Percentiles rank a stretch among this genome's conserved stretches.
These are phyloP conservation scores for Chamaea fasciata DNA, from an alignment of 2,113 vertebrate species.

Conservation along the genomic window DNA sequence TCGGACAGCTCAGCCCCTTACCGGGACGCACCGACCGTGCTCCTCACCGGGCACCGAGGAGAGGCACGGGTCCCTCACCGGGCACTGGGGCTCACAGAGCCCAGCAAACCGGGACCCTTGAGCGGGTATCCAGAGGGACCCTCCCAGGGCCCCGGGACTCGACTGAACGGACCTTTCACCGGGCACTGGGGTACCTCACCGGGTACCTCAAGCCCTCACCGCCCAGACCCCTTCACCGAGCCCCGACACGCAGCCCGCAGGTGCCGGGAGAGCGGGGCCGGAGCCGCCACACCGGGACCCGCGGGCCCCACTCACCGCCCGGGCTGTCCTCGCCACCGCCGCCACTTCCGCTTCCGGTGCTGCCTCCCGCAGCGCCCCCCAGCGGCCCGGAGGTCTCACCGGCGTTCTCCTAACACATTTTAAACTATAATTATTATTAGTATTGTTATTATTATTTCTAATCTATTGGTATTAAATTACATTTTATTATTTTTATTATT, in stretches of 20 bases:
- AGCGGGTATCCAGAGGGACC: too few species aligned
- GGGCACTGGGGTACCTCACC: not conserved
- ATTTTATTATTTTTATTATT: too few species aligned
- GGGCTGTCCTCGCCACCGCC: not conserved
- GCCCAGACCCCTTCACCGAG: not conserved
- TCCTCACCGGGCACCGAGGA: too few species aligned
- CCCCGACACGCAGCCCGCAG: not conserved
- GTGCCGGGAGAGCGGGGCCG: not conserved
- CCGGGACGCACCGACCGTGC: not conserved
- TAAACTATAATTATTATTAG: too few species aligned
- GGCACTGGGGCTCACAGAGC: not conserved
- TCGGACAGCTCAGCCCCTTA: not conserved
- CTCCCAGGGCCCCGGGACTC: not conserved
- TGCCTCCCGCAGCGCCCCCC: not conserved
- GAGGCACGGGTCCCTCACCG: not conserved
- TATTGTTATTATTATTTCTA: too few species aligned
- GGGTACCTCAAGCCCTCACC: too few species aligned
- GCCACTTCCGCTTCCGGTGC: not conserved
- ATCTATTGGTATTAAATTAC: too few species aligned
- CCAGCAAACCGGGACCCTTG: not conserved
- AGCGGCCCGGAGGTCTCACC: not conserved
- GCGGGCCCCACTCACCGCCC: not conserved
- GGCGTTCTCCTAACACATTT: accelerated
- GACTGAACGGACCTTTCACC: not conserved
- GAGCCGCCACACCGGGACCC: not conserved